Evolutionary conservation across 2,888 invertebrate species (phyloP).

Genomic region (Molorchus minor): DNA sequence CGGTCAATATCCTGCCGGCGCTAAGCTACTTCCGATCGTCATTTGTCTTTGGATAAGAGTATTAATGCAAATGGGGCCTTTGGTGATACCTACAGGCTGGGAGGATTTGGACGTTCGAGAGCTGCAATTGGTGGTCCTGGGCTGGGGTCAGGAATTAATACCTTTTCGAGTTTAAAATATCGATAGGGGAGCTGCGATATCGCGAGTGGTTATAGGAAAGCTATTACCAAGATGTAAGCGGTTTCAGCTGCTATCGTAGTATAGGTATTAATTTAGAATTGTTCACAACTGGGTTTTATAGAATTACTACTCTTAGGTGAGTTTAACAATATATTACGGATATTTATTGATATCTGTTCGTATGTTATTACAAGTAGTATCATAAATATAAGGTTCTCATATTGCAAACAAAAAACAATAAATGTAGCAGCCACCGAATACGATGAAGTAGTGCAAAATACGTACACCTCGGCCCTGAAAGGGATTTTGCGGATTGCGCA

Average conservation of each 20-base stretch:
- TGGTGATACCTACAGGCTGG: constrained; percentile 6
- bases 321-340: background rate
- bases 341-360: background rate
- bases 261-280: background rate
- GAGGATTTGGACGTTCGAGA: background rate
- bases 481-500: too few species aligned
- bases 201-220: background rate
- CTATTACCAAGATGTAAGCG: background rate
- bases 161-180: background rate
- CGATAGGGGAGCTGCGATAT: background rate
- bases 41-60: constrained; percentile 27
- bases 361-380: background rate
- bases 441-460: too few species aligned
- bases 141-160: constrained; percentile 1
- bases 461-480: too few species aligned
- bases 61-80: constrained; percentile 28
- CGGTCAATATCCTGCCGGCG: constrained; percentile 25
- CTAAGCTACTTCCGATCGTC: constrained; percentile 25
- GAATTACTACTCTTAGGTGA: background rate
- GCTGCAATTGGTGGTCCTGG: background rate
- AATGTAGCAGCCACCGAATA: too few species aligned
- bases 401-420: too few species aligned
- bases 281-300: background rate
- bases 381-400: too few species aligned
- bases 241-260: background rate